Evolutionary conservation across 2,797 vertebrate species (phyloP), one percentile per base, ranked within the genome.

Genomic region (Sebastes taczanowskii): DNA sequence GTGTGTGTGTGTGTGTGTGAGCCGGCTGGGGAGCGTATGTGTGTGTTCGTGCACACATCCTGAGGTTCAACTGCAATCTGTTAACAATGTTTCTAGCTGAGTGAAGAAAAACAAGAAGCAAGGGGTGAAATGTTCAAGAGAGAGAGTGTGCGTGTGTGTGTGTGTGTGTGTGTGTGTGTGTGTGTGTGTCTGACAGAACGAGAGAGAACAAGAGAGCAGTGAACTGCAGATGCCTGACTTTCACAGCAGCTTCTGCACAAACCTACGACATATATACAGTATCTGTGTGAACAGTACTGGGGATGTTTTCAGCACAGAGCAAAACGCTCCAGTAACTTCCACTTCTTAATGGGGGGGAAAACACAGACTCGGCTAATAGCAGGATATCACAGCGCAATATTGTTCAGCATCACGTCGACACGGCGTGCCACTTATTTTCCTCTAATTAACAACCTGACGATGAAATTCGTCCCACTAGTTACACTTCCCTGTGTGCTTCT

Each of bases 391-490:
- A 70, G 74, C 22, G 5, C 25, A 71, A 80, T 83, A 75, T 75
- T 87, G 71, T 83, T 86, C 65, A 34, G 68, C 84, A 80, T 78
- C 82, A 77, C 42, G 30, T 55, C 80, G 80, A 86, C 78, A 76
- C 32, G 13, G 59, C 62, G 29, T 63, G 87, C 75, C 83, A 82
- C 87, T 88, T 82, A 87, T 83, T 87, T 78, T 59, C 62, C 58
- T 35, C 77, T 92, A 90, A 94, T 93, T 90, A 92, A 88, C 82
- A 85, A 88, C 82, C 80, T 85, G 75, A 91, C 87, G 78, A 69
- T 82, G 78, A 83, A 69, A 91, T 85, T 80, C 11, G 46, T 71
- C 7, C 58, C 74, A 71, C 60, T 79, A 63, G 80, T 89, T 79
- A 80, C 62, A 68, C 74, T 82, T 80, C 72, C 34, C 63, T 77